Base-by-base conservation (phyloP, 2,888 invertebrate genomes). In the Tillus elongatus region DNA sequence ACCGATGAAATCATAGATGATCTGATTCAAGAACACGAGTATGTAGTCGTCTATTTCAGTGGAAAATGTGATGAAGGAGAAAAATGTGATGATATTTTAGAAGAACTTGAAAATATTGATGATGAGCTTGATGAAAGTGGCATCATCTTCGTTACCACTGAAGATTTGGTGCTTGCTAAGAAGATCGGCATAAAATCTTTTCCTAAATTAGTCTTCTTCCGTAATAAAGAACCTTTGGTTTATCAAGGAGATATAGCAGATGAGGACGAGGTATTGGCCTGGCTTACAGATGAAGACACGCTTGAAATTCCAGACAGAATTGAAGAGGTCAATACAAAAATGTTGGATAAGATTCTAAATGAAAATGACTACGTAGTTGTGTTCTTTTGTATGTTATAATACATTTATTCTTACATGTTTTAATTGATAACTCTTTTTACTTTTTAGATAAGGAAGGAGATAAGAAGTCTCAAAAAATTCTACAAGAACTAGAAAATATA, bases 11-110 rank as follows among this genome's bases (percentile, higher is more conserved):
- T 92, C 52, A 67, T 92, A 14, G 73, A 75, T 42, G 83, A 84
- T 54, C 72, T 92, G 14, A 87, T 92, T 50, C 84, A 85, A 46
- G 87, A 90, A 57, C 87, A 89, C 56, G 89, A 90, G 72, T 91
- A 91, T 61, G 90, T 92, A 28, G 88, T 89, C n/a, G 90, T 88
- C 3, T 90, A 88, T 63, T 92, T 91, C 69, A 89, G 89, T 61
- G 88, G 89, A 13, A 82, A 81, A 50, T 89, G 89, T 56, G 88
- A 88, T 53, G 84, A 88, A 44, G 90, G 89, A 10, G 84, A 88
- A 50, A 77, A 84, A 56, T 91, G 91, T 55, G 88, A 90, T 51
- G 77, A 78, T 49, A 86, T 91, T 44, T 67, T 92, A 11, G 79
- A 84, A 14, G 88, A 89, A 55, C 67, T 92, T 40, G 91, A 91